Evolutionary conservation across 2,113 vertebrate species (phyloP).

Genomic region (Taxidea taxus): DNA sequence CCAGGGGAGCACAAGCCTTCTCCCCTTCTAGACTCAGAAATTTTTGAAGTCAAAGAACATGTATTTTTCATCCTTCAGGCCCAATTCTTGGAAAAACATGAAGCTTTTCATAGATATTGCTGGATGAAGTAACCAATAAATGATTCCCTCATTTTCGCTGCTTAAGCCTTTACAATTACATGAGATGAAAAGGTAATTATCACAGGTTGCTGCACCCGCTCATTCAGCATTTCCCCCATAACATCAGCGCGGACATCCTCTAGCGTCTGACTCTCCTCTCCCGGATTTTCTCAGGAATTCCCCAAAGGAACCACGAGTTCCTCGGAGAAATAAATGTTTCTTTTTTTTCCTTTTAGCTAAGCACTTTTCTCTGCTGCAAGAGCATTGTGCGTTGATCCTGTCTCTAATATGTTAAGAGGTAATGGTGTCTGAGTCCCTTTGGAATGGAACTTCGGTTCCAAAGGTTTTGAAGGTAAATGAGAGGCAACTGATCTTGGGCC

Average conservation of each 20-base stretch:
- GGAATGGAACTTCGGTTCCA: not conserved
- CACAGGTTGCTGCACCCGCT: fast-evolving
- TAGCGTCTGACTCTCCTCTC: fast-evolving
- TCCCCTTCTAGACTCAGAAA: not conserved
- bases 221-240: fast-evolving
- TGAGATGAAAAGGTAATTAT: not conserved
- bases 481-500: not conserved
- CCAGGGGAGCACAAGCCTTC: fast-evolving
- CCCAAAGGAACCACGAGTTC: not conserved
- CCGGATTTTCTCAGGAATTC: not conserved
- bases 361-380: fast-evolving
- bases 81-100: not conserved
- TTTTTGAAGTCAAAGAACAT: not conserved
- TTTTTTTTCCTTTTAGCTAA: not conserved
- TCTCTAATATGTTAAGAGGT: not conserved
- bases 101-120: not conserved
- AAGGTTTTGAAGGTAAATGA: not conserved
- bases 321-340: fast-evolving
- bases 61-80: not conserved
- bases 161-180: not conserved
- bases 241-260: fast-evolving
- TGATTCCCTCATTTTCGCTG: not conserved
- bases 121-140: not conserved
- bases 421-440: not conserved
- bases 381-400: fast-evolving